Evolutionary conservation across 2,113 vertebrate species (phyloP), one percentile per base, ranked within the genome.

Genomic region (Equus przewalskii): DNA sequence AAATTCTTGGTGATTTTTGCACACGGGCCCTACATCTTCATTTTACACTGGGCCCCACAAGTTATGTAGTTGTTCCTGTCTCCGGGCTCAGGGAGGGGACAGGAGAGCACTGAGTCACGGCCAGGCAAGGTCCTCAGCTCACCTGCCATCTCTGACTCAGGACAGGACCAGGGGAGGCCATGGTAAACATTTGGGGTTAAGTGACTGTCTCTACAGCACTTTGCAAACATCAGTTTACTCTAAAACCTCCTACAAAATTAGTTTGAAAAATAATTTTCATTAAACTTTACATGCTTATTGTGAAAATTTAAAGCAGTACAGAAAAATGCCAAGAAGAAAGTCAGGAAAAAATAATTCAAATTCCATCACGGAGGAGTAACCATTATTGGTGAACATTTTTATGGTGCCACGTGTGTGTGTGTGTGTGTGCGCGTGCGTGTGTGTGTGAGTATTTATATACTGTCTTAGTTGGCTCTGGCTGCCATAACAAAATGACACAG

Each of bases 301-400:
- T 90, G 79, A 86, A 70, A 16, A 33, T 14, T 80, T 82, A 51
- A 87, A 92, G 54, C 2, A 49, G 80, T 44, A 88, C 11, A 41
- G 64, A 93, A 96, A 97, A 90, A 72, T 79, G 41, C 3, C 13
- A 96, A 96, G 73, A 80, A 83, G 70, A 95, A 95, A 67, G 24
- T 15, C 5, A 79, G 76, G 73, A 81, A 26, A 92, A 58, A 64
- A 69, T 41, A 60, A 84, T 67, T 62, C 24, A 44, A 44, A 60
- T 79, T 91, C 14, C n/a, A 11, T 70, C 10, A 10, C 1, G 9
- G 28, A 36, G 19, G 36, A 51, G 15, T 78, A 41, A 82, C 19
- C 11, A 58, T 89, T 89, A 65, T 95, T 26, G 72, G n/a, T 75
- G 67, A 94, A 76, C 5, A 58, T 14, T 82, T 65, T 58, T 75